phyloP scores from a whole-genome alignment of 2,113 vertebrate species.

The Tichodroma muraria region DNA sequence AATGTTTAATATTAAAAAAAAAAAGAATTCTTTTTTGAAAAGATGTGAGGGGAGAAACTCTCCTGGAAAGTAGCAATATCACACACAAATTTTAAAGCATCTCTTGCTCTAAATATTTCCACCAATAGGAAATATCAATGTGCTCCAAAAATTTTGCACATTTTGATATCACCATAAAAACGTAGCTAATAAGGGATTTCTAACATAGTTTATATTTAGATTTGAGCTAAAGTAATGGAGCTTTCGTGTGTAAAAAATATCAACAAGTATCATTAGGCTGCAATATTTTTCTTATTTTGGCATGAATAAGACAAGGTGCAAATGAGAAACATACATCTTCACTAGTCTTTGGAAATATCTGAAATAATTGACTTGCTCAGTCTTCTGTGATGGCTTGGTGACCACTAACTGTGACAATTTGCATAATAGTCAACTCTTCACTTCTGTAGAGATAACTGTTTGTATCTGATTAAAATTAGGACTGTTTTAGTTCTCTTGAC shows the following conservation, averaged over 20 bases:
- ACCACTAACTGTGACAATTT: conserved; percentile 82
- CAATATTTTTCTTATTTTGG: conserved; percentile 68
- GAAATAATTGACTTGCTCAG: conserved; percentile 81
- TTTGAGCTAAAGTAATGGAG: conserved; percentile 49
- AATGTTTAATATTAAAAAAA: not conserved
- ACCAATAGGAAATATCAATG: not conserved
- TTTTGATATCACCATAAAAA: not conserved
- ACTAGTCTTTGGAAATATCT: conserved; percentile 76
- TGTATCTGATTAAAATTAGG: conserved; percentile 83
- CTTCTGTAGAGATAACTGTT: conserved; percentile 80
- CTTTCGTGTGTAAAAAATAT: conserved; percentile 60
- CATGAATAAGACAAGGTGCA: conserved; percentile 61
- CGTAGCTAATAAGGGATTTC: conserved; percentile 8
- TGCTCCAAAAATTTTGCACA: not conserved
- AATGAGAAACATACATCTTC: conserved; percentile 74
- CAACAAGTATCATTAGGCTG: conserved; percentile 70
- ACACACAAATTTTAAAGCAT: not conserved
- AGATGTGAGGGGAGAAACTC: not conserved
- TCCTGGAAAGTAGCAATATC: not conserved
- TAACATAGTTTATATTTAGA: conserved; percentile 38
- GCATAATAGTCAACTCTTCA: conserved; percentile 81
- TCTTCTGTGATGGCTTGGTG: conserved; percentile 76
- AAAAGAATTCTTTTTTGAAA: not conserved
- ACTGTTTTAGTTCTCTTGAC: conserved; percentile 77
- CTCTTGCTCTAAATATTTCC: not conserved